A percentile compares a stretch with the other conserved stretches of the same genome.
phyloP scores from a whole-genome alignment of 2,888 invertebrate species.

The Lithophane socia region DNA sequence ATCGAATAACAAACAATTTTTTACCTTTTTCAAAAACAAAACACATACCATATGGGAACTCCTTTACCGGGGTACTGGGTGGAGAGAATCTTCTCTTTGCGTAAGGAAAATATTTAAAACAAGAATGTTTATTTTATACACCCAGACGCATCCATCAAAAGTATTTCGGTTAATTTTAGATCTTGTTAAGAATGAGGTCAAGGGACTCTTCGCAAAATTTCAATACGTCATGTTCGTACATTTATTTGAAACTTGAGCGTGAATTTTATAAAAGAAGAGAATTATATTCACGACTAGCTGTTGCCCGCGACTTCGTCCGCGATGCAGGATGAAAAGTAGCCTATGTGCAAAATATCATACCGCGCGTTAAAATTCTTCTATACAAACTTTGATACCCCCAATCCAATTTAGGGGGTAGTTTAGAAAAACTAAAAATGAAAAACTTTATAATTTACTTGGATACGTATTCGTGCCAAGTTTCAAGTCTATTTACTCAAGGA shows the following conservation, averaged over 20 bases:
- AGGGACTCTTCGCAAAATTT: constrained; percentile 12
- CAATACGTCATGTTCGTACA: background rate
- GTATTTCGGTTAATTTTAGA: constrained; percentile 1
- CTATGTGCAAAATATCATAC: no score
- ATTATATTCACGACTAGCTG: no score
- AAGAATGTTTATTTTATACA: background rate
- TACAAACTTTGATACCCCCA: no score
- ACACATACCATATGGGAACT: background rate
- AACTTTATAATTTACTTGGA: no score
- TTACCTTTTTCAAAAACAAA: background rate
- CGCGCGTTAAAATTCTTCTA: no score
- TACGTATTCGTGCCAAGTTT: no score
- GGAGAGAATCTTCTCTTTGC: background rate
- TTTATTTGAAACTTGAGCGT: background rate
- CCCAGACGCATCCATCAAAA: constrained; percentile 5
- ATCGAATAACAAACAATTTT: background rate
- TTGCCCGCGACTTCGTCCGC: no score
- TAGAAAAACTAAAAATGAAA: no score
- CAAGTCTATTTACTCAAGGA: no score
- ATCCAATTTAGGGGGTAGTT: no score
- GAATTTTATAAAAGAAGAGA: background rate
- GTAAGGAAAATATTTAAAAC: background rate
- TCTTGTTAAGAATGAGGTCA: background rate
- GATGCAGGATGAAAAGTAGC: no score
- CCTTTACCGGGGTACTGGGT: background rate